A percentile compares a stretch with the other conserved stretches of the same genome.
Conservation (phyloP, 2,888 invertebrate genomes). For the Scaptomyza polygonia region DNA sequence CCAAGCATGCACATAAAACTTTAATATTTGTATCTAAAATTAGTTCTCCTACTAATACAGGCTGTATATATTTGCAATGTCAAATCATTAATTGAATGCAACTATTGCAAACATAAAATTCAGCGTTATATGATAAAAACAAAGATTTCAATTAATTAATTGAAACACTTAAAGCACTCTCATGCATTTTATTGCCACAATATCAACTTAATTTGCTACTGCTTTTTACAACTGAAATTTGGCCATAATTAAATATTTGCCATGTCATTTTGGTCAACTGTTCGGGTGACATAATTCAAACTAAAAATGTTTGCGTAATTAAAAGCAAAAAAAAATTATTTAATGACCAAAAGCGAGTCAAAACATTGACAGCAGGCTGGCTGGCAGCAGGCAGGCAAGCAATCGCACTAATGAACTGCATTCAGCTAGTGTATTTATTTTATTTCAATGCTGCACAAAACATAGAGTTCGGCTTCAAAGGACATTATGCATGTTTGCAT, state of each 20-base stretch:
- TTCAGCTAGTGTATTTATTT: conserved; percentile 43
- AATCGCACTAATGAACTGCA: conserved; percentile 60
- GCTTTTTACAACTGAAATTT: neutral
- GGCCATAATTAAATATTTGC: conserved; percentile 9
- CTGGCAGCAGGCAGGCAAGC: conserved; percentile 5
- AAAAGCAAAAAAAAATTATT: conserved; percentile 1
- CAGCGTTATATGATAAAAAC: too few relatives aligned
- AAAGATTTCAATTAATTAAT: conserved; percentile 11
- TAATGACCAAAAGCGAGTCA: conserved; percentile 13
- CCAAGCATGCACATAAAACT: too few relatives aligned
- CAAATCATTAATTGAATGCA: conserved; percentile 49
- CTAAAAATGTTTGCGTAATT: conserved; percentile 26
- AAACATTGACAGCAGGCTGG: conserved; percentile 1
- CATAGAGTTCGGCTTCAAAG: conserved; percentile 1
- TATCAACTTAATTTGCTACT: neutral
- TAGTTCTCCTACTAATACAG: neutral
- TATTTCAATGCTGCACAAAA: conserved; percentile 9
- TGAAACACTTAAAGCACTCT: neutral
- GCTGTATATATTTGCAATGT: too few relatives aligned
- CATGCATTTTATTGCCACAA: neutral
- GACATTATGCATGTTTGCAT: conserved; percentile 27
- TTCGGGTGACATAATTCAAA: conserved; percentile 20
- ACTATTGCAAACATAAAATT: conserved; percentile 21
- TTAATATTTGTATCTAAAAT: neutral
- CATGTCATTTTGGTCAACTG: conserved; percentile 10